Base-by-base conservation (phyloP, 2,888 invertebrate species). In the Lissocephala sabroskyi region DNA sequence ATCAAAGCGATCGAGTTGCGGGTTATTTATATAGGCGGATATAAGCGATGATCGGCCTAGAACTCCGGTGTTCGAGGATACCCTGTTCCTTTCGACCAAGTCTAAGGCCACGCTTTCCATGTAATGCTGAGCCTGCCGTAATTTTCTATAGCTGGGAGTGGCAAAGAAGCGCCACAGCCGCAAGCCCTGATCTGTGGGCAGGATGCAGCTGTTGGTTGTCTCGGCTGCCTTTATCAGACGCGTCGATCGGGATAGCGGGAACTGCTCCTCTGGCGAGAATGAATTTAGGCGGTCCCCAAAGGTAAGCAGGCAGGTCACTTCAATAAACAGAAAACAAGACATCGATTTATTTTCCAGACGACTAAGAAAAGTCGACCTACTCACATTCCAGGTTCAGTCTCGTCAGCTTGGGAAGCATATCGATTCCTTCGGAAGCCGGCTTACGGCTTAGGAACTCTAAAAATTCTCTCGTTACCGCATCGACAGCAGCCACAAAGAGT, bases 311-410 rank as follows among this genome's bases (percentile, higher is more conserved):
- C 92, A 92, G 19, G 91, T 92, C 54, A 94, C 94, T n/a, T n/a
- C n/a, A n/a, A n/a, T n/a, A n/a, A n/a, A n/a, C n/a, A n/a, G n/a
- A n/a, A n/a, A 9, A 39, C 29, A 19, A 30, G 11, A 11, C 30
- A 36, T 0, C 29, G 9, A 39, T 14, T 26, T n/a, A n/a, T n/a
- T 29, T 19, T 16, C 23, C 23, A n/a, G n/a, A n/a, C n/a, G n/a
- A 23, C 30, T 30, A 11, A 13, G 13, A 28, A 19, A 18, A 4
- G 13, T 4, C 2, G 14, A 23, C 5, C 11, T 17, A 18, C 87
- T 86, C 87, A 94, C 95, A 86, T 88, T 96, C 94, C 51, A 95
- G 87, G 83, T 90, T 92, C 44, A 95, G 84, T 52, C 92, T 87
- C 29, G 70, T 73, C 23, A 73, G 47, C 77, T 90, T 88, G 0